Evolutionary conservation across 2,888 invertebrate genomes (phyloP).

Genomic region (Perithous albicinctus): DNA sequence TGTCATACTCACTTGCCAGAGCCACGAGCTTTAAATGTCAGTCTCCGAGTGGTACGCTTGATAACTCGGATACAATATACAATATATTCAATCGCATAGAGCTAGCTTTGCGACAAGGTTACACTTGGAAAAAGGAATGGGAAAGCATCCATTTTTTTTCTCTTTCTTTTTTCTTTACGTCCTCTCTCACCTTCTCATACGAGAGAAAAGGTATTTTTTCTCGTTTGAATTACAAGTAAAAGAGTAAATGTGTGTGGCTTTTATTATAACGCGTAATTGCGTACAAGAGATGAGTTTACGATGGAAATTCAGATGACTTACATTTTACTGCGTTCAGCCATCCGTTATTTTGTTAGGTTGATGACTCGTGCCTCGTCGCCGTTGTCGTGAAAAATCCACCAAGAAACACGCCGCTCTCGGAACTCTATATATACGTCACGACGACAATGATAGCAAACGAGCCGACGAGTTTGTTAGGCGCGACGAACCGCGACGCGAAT

Average conservation of each 20-base stretch:
- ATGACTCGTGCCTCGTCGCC: constrained; percentile 6
- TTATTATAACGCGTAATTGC: no score
- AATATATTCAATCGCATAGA: no score
- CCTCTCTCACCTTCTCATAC: no score
- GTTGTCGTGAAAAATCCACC: constrained; percentile 1
- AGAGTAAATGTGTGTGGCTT: no score
- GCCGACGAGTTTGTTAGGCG: not conserved
- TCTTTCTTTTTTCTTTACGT: no score
- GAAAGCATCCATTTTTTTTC: no score
- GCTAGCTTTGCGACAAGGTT: no score
- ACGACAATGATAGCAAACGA: constrained; percentile 28
- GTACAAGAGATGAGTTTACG: constrained; percentile 10
- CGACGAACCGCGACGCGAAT: constrained; percentile 4
- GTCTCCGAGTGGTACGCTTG: not conserved
- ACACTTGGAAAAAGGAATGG: no score
- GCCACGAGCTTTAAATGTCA: not conserved
- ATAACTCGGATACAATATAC: no score
- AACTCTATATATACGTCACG: not conserved
- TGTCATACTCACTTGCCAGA: no score
- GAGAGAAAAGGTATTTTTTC: no score
- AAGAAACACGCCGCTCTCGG: not conserved
- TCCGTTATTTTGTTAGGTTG: constrained; percentile 58
- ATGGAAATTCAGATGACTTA: constrained; percentile 69
- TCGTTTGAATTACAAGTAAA: no score
- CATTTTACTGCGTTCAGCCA: constrained; percentile 79